Conservation (phyloP, 2,888 invertebrate genomes). For the Ennomos erosarius region DNA sequence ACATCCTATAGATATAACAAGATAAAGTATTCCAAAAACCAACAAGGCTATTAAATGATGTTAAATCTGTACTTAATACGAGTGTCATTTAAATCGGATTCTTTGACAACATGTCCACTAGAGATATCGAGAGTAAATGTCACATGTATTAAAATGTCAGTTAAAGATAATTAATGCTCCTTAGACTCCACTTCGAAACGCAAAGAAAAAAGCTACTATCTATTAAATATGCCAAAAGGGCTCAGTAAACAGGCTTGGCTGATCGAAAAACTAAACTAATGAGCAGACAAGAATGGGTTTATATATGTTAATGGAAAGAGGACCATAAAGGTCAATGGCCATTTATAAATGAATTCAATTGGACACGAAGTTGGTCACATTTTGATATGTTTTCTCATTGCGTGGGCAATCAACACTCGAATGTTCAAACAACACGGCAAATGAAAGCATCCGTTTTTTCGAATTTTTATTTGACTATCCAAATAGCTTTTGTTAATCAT, state of each 20-base stretch:
- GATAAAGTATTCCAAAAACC: neutral
- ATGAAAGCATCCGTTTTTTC: slow-evolving; percentile 53
- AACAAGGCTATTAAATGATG: slow-evolving; percentile 20
- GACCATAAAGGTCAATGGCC: slow-evolving; percentile 59
- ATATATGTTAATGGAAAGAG: slow-evolving; percentile 60
- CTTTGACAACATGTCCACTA: slow-evolving; percentile 52
- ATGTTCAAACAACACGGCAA: slow-evolving; percentile 49
- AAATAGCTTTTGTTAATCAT: slow-evolving; percentile 54
- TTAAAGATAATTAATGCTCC: slow-evolving; percentile 62
- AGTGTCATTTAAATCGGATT: slow-evolving; percentile 49
- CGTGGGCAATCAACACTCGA: slow-evolving; percentile 48
- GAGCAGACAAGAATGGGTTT: slow-evolving; percentile 57
- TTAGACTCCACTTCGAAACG: slow-evolving; percentile 53
- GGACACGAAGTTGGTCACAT: slow-evolving; percentile 51
- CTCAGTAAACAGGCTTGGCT: slow-evolving; percentile 48
- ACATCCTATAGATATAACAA: too few species aligned
- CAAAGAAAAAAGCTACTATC: slow-evolving; percentile 55
- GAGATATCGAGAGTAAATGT: slow-evolving; percentile 51
- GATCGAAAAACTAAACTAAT: slow-evolving; percentile 61
- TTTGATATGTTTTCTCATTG: slow-evolving; percentile 51
- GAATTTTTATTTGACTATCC: slow-evolving; percentile 52
- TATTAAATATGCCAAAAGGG: slow-evolving; percentile 56
- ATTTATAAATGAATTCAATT: slow-evolving; percentile 58
- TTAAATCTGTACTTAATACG: slow-evolving; percentile 34
- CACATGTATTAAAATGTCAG: slow-evolving; percentile 62